These are phyloP conservation scores for Drosophila grimshawi DNA, from an alignment of 1,140 invertebrate species.

Conservation along the genomic window DNA sequence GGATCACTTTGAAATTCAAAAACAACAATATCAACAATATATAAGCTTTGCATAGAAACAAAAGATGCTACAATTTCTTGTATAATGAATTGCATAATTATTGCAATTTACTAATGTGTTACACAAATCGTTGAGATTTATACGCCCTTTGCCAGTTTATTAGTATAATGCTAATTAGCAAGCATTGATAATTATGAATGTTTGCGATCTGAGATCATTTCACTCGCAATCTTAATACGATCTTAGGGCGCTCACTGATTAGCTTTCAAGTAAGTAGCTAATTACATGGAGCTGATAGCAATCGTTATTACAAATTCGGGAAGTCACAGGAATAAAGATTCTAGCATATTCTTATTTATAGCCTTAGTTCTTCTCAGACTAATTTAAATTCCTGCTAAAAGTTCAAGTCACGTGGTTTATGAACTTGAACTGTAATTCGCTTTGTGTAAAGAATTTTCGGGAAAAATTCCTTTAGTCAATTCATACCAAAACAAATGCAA, in stretches of 20 bases:
- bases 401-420: constrained; percentile 10
- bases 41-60: too few relatives aligned
- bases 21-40: too few relatives aligned
- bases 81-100: too few relatives aligned
- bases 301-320: background rate
- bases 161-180: background rate
- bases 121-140: too few relatives aligned
- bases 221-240: background rate
- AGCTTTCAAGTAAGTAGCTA: too few relatives aligned
- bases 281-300: background rate
- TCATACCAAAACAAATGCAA: constrained; percentile 5
- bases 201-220: background rate
- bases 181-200: background rate
- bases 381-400: too few relatives aligned
- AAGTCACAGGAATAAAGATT: background rate
- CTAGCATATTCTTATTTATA: background rate
- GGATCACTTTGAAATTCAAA: too few relatives aligned
- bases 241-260: background rate
- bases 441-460: constrained; percentile 5
- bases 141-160: too few relatives aligned
- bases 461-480: constrained; percentile 19
- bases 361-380: too few relatives aligned
- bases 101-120: too few relatives aligned
- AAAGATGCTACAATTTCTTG: too few relatives aligned
- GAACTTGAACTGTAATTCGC: constrained; percentile 33